phyloP scores from a whole-genome alignment of 2,888 invertebrate species.

The Drosophila pegasa region DNA sequence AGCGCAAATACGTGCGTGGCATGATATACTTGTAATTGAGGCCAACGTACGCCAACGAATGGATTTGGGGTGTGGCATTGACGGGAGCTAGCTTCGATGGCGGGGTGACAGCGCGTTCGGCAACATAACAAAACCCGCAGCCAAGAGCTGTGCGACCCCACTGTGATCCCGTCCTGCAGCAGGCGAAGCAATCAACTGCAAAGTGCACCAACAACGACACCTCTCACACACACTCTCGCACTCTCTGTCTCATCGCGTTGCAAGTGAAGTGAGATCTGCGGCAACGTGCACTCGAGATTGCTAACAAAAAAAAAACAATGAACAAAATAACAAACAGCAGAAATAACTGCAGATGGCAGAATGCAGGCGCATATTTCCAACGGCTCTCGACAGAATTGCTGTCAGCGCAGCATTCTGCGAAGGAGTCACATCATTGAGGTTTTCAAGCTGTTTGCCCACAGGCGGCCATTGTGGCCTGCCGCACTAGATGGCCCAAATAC shows the following conservation, averaged over 20 bases:
- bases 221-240: not conserved
- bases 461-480: conserved; percentile 3
- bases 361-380: conserved; percentile 50
- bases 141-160: conserved; percentile 24
- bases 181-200: conserved; percentile 69
- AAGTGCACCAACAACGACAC: conserved; percentile 69
- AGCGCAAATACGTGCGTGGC: conserved; percentile 70
- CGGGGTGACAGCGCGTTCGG: conserved; percentile 32
- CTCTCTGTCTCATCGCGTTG: conserved; percentile 29
- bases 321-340: not conserved
- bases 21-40: conserved; percentile 75
- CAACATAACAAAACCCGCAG: conserved; percentile 37
- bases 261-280: conserved; percentile 65
- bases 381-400: conserved; percentile 70
- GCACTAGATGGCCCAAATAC: not conserved
- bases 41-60: conserved; percentile 36
- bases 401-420: conserved; percentile 58
- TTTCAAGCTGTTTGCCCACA: conserved; percentile 45
- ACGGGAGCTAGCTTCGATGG: conserved; percentile 39
- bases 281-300: conserved; percentile 28
- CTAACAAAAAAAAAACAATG: conserved; percentile 8
- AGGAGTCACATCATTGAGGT: conserved; percentile 17
- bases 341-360: conserved; percentile 44
- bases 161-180: conserved; percentile 36
- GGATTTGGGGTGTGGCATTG: conserved; percentile 51